phyloP scores from a whole-genome alignment of 2,888 invertebrate species.

The Bursaphelenchus okinawaensis region DNA sequence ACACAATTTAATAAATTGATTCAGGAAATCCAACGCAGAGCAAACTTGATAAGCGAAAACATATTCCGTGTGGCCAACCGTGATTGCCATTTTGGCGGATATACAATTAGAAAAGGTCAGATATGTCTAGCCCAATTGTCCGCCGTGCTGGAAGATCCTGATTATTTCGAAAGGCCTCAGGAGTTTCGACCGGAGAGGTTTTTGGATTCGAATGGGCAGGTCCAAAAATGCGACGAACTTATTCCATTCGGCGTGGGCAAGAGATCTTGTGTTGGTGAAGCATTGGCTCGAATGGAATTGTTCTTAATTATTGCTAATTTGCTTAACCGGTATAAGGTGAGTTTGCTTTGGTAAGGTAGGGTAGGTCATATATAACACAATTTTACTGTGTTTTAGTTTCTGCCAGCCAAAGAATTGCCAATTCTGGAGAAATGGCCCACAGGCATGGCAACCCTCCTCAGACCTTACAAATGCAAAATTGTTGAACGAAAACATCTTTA shows the following conservation, averaged over 20 bases:
- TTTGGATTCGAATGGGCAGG: neutral
- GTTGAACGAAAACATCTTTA: too few relatives aligned
- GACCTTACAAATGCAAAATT: constrained; percentile 11
- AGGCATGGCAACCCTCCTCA: neutral
- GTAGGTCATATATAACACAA: too few relatives aligned
- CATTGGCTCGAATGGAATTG: neutral
- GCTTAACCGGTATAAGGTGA: neutral
- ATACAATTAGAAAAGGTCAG: neutral
- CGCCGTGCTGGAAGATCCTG: neutral
- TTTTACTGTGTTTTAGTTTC: neutral
- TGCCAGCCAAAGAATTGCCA: neutral
- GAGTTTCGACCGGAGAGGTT: neutral
- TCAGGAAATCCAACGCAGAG: too few relatives aligned
- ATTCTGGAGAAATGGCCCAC: neutral
- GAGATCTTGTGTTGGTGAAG: neutral
- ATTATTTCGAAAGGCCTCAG: neutral
- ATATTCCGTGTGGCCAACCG: constrained; percentile 1
- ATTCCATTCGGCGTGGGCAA: neutral
- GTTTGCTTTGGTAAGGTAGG: neutral
- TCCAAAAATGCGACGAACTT: neutral
- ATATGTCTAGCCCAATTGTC: constrained; percentile 5
- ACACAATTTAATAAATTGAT: too few relatives aligned
- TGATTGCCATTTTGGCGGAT: neutral
- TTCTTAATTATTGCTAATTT: neutral
- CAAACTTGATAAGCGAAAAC: too few relatives aligned